Percentiles rank a stretch among this genome's conserved stretches.
Evolutionary conservation across 2,888 invertebrate species (phyloP).

Genomic region (Deroplatys truncata): DNA sequence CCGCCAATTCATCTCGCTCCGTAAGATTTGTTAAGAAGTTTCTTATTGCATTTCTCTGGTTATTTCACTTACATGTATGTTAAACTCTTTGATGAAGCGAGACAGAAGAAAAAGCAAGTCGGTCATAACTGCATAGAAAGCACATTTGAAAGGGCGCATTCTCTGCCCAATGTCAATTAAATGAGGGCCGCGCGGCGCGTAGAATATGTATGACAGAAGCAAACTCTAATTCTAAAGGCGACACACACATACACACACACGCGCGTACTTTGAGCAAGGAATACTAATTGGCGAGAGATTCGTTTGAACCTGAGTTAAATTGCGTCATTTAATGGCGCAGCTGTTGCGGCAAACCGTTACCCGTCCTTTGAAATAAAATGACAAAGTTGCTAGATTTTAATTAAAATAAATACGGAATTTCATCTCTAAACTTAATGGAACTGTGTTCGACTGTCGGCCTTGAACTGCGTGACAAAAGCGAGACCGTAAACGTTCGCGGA

Average conservation of each 20-base stretch:
- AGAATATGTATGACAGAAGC: not conserved
- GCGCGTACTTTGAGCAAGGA: too few relatives aligned
- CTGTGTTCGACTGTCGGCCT: not conserved
- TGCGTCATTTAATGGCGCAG: not conserved
- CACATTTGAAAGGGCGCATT: not conserved
- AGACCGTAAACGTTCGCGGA: not conserved
- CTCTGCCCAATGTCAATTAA: not conserved
- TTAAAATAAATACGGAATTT: not conserved
- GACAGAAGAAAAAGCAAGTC: too few relatives aligned
- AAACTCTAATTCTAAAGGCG: not conserved
- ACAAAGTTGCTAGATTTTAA: not conserved
- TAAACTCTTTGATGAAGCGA: too few relatives aligned
- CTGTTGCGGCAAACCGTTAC: not conserved
- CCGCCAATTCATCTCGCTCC: too few relatives aligned
- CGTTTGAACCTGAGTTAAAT: not conserved
- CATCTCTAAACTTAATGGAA: not conserved
- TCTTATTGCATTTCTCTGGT: too few relatives aligned
- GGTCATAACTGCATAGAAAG: not conserved
- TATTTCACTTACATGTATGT: too few relatives aligned
- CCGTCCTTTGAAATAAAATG: not conserved
- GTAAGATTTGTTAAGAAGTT: too few relatives aligned
- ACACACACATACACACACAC: too few relatives aligned
- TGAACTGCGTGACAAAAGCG: not conserved
- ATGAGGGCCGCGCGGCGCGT: not conserved
- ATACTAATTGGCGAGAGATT: not conserved